Percentiles rank a stretch among this genome's conserved stretches.
Conservation (phyloP, 2,113 vertebrate genomes). For the Bufo gargarizans region DNA sequence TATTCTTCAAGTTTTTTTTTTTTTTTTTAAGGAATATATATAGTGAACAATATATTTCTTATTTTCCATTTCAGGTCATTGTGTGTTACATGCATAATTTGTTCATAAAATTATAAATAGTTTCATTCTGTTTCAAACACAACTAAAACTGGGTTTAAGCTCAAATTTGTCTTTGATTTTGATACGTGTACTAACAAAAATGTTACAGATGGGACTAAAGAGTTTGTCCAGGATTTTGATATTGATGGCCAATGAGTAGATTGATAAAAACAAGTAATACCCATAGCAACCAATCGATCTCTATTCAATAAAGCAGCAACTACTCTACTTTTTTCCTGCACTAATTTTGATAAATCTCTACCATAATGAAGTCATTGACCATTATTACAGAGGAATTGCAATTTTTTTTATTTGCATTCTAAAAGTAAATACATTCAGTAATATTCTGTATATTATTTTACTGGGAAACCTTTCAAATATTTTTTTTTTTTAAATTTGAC, state of each 20-base stretch:
- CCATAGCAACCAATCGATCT: too few species aligned
- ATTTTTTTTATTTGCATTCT: not conserved
- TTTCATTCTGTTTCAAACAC: not conserved
- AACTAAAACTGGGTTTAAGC: not conserved
- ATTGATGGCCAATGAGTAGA: not conserved
- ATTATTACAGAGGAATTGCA: not conserved
- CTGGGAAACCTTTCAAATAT: constrained; percentile 53
- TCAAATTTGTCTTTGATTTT: not conserved
- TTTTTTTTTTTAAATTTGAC: constrained; percentile 14
- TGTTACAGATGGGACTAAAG: not conserved
- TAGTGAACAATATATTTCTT: not conserved
- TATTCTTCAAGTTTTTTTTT: not conserved
- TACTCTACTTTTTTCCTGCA: not conserved
- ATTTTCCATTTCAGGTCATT: not conserved
- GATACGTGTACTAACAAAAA: not conserved
- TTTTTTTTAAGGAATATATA: not conserved
- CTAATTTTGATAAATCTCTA: not conserved
- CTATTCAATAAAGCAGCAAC: not conserved
- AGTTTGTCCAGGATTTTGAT: too few species aligned
- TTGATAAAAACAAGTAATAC: not conserved
- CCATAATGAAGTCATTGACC: not conserved
- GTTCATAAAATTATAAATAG: not conserved
- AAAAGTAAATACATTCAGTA: not conserved
- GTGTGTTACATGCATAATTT: not conserved
- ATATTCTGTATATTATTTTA: constrained; percentile 19